These are phyloP conservation scores for Drosophila setifemur DNA, from an alignment of 1,140 invertebrate genomes.

Conservation along the genomic window DNA sequence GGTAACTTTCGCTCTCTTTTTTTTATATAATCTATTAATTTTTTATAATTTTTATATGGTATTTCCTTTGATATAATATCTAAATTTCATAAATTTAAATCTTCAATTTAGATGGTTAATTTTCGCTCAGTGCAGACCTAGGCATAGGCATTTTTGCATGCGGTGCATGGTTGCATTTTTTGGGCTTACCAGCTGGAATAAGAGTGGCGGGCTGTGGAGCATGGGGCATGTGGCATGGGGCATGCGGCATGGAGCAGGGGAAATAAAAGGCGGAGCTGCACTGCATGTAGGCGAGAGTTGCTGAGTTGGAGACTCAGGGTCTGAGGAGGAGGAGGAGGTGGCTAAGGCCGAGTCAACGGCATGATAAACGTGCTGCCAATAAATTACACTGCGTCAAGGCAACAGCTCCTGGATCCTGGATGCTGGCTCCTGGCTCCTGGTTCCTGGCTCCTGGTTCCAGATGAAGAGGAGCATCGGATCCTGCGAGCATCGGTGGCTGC, in stretches of 20 bases:
- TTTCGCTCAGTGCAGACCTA: constrained; percentile 12
- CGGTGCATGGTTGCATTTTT: constrained; percentile 77
- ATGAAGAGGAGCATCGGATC: neutral
- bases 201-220: neutral
- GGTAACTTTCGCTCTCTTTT: too few species aligned
- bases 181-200: constrained; percentile 57
- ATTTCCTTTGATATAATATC: too few species aligned
- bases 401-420: constrained; percentile 24
- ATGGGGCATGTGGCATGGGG: too few species aligned
- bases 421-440: constrained; percentile 8
- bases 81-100: neutral
- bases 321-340: constrained; percentile 2
- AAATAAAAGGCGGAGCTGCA: neutral
- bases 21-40: neutral
- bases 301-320: constrained; percentile 17
- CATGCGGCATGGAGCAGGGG: neutral
- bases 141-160: constrained; percentile 79
- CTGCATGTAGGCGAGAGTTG: constrained; percentile 22
- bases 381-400: constrained; percentile 80
- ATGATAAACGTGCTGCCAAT: constrained; percentile 81
- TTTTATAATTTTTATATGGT: too few species aligned
- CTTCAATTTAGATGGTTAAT: neutral
- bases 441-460: constrained; percentile 1
- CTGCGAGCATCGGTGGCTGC: constrained; percentile 16
- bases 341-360: constrained; percentile 56